These are phyloP conservation scores for Euzophera pinguis DNA, from an alignment of 2,888 invertebrate genomes.

Conservation along the genomic window DNA sequence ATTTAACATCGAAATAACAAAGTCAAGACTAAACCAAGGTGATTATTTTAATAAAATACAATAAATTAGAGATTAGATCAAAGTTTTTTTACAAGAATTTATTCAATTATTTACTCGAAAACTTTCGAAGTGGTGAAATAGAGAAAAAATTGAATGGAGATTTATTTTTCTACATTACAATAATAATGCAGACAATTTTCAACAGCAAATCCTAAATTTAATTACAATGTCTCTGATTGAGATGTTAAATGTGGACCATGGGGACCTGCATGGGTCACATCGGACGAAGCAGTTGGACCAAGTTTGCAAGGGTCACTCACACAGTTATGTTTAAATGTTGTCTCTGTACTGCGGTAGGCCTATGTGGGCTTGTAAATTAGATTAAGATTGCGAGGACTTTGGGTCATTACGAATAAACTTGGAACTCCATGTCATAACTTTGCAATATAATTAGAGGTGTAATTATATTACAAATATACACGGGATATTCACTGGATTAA, in stretches of 20 bases:
- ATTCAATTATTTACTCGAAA: no score
- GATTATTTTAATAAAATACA: no score
- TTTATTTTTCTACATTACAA: no score
- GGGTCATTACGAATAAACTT: constrained; percentile 7
- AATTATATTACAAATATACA: neutral
- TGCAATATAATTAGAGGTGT: constrained; percentile 1
- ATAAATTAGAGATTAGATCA: no score
- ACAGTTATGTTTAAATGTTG: constrained; percentile 11
- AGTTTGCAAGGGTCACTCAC: no score
- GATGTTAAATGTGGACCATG: neutral
- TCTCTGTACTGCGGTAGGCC: neutral
- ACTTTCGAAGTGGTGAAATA: no score
- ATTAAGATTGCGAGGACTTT: constrained; percentile 2
- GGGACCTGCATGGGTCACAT: neutral
- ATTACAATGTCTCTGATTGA: neutral
- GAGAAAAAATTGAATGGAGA: no score
- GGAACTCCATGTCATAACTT: constrained; percentile 2
- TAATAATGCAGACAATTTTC: no score
- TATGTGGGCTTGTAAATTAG: constrained; percentile 2
- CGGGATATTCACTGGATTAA: neutral
- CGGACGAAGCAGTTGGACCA: no score
- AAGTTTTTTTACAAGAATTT: no score
- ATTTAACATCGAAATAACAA: no score
- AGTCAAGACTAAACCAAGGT: no score
- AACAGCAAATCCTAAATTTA: neutral